Evolutionary conservation across 1,140 invertebrate species (phyloP), one percentile per base, ranked within the genome.

Genomic region (Drosophila suzukii): DNA sequence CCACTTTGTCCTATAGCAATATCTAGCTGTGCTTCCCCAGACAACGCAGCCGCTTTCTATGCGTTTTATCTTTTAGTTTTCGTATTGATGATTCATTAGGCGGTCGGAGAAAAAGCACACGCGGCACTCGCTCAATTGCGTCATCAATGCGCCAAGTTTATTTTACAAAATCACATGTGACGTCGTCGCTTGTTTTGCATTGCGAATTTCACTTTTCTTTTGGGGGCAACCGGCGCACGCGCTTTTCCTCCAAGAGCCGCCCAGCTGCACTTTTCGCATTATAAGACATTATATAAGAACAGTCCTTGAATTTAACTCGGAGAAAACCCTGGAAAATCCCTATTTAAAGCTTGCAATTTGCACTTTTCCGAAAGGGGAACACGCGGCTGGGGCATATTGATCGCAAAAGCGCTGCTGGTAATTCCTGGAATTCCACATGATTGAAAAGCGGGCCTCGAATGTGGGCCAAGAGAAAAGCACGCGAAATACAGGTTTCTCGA

Each of bases 111-210:
- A 80, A 86, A 88, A 88, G 75, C 72, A 88, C 84, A 88, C 84
- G 83, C 83, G 83, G 84, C 84, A 41, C 57, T 43, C 54, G 49
- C 11, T 57, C 44, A 76, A 81, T 86, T 86, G 83, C 83, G 83
- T 86, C 83, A 86, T 80, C 83, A 73, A 54, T 88, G 71, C 49
- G 8, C 43, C 47, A 50, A 55, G 36, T 75, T 72, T 62, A 55
- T 57, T 73, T 80, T 57, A 74, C 44, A 56, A 50, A 62, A 70
- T 6, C 51, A 41, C 55, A 60, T 81, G 83, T 78, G 78, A 79
- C 62, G 53, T 72, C 17, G 59, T 27, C 41, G n/a, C 38, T 65
- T 66, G 49, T 65, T 58, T 47, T 50, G 55, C 66, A 60, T 72
- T 60, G 67, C 36, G 46, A 59, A 73, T 73, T 73, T 73, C 70